Percentiles rank a stretch among this genome's conserved stretches.
These are phyloP conservation scores for Ophion costatus DNA, from an alignment of 2,888 invertebrate genomes.

Conservation along the genomic window DNA sequence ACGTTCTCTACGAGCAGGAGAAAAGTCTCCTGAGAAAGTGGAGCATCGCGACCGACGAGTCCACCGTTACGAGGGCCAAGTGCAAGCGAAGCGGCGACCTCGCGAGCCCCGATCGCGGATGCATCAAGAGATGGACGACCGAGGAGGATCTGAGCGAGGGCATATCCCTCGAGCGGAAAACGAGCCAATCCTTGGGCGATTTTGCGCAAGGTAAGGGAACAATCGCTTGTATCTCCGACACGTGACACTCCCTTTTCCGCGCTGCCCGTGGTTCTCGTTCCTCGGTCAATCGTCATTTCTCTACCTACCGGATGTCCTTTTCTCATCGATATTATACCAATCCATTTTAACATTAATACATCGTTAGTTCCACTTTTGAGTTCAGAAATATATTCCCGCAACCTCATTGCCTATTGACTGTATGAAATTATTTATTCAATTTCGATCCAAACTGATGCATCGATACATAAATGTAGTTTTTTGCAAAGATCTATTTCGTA, in stretches of 20 bases:
- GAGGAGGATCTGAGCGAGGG: conserved; percentile 82
- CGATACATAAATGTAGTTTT: no score
- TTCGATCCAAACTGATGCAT: no score
- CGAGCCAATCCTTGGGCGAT: conserved; percentile 80
- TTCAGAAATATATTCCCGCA: no score
- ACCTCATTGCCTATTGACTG: no score
- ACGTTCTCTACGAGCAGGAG: conserved; percentile 91
- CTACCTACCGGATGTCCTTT: no score
- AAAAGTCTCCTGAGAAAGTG: conserved; percentile 75
- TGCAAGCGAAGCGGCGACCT: conserved; percentile 69
- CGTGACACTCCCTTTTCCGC: no score
- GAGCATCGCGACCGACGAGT: conserved; percentile 65
- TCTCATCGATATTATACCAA: neutral
- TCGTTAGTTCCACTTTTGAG: neutral
- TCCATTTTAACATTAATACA: neutral
- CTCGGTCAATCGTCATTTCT: neutral
- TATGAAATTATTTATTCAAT: no score
- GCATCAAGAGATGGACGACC: conserved; percentile 82
- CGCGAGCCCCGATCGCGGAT: conserved; percentile 67
- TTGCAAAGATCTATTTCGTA: no score
- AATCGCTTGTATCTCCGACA: neutral
- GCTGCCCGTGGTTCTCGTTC: no score
- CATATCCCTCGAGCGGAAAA: conserved; percentile 78
- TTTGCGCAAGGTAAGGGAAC: conserved; percentile 77
- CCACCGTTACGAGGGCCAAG: conserved; percentile 71